These are phyloP conservation scores for Cotesia chilonis DNA, from an alignment of 1,140 invertebrate genomes.

Conservation along the genomic window DNA sequence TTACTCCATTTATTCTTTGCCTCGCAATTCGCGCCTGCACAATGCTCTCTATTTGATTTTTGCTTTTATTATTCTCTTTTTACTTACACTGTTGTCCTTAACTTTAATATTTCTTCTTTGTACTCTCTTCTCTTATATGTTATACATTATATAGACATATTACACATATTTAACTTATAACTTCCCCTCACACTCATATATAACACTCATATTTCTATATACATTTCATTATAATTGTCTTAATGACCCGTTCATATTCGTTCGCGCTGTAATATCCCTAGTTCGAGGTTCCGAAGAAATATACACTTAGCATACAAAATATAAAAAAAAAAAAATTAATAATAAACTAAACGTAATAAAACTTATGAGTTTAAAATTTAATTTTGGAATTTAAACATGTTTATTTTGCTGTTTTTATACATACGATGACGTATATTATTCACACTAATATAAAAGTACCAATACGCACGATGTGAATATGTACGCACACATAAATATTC, in stretches of 20 bases:
- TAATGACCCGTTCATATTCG: not conserved
- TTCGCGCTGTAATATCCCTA: not conserved
- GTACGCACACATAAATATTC: not conserved
- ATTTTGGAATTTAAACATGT: too few species aligned
- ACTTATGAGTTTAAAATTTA: too few species aligned
- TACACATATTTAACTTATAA: not conserved
- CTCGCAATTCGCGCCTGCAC: constrained; percentile 26
- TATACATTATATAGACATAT: constrained; percentile 23
- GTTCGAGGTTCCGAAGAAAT: too few species aligned
- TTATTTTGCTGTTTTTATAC: too few species aligned
- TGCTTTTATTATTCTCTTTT: constrained; percentile 17
- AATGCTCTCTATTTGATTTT: constrained; percentile 30
- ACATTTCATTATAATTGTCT: constrained; percentile 13
- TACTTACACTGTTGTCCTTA: constrained; percentile 2
- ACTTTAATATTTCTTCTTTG: not conserved
- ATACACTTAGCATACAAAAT: too few species aligned
- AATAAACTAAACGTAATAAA: too few species aligned
- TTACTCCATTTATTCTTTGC: constrained; percentile 5
- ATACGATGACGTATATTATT: too few species aligned
- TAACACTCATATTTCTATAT: not conserved
- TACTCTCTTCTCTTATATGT: not conserved
- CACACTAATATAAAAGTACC: too few species aligned
- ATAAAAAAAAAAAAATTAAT: too few species aligned
- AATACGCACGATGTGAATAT: too few species aligned
- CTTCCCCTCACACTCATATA: not conserved